A percentile compares a stretch with the other conserved stretches of the same genome.
Conservation (phyloP, 2,797 vertebrate species). For the Myotis findleyi region DNA sequence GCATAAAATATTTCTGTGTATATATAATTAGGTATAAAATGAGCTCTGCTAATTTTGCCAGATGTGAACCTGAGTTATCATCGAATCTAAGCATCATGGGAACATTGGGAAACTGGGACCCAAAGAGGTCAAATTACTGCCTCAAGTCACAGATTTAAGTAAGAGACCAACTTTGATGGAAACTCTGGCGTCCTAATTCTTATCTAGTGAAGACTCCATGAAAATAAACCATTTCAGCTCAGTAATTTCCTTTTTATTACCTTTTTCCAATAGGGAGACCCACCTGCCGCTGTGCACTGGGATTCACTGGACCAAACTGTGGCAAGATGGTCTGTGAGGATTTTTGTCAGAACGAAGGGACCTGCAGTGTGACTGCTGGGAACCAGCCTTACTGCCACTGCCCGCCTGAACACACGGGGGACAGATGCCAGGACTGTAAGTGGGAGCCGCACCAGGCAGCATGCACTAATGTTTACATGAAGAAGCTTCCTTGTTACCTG, state of each 20-base stretch:
- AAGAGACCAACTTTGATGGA: not conserved
- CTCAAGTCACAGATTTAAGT: not conserved
- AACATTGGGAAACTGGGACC: not conserved
- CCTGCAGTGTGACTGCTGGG: conserved; percentile 93
- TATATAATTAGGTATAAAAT: not conserved
- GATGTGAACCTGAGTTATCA: not conserved
- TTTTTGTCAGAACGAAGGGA: conserved; percentile 96
- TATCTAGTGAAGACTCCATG: not conserved
- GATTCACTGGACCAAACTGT: conserved; percentile 96
- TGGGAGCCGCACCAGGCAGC: conserved; percentile 42
- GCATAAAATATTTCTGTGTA: not conserved
- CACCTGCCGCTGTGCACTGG: conserved; percentile 94
- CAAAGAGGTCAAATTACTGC: not conserved
- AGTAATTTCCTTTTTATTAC: not conserved
- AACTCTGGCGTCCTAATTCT: not conserved
- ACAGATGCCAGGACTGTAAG: conserved; percentile 97
- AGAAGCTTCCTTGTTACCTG: not conserved
- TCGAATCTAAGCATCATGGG: not conserved
- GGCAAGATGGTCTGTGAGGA: conserved; percentile 93
- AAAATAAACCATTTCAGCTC: not conserved
- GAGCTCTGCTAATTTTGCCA: not conserved
- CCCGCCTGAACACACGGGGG: conserved; percentile 95
- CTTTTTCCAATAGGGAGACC: conserved; percentile 90
- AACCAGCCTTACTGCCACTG: conserved; percentile 97
- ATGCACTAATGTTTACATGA: not conserved